phyloP scores from a whole-genome alignment of 1,140 invertebrate species.

The Apocrypta bakeri region DNA sequence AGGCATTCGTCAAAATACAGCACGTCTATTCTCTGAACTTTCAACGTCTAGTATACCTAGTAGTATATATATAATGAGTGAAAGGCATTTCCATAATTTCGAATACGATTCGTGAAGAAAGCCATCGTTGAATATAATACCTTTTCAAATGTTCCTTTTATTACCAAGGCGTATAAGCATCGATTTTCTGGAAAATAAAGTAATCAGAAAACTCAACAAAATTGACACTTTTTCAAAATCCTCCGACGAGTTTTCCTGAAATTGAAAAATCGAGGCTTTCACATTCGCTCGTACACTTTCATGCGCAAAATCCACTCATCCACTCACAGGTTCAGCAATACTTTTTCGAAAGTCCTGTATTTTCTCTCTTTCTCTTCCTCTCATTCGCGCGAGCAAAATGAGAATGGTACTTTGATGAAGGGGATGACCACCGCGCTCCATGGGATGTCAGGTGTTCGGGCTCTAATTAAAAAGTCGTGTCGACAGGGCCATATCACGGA shows the following conservation, averaged over 20 bases:
- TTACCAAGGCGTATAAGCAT: too few species aligned
- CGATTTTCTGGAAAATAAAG: too few species aligned
- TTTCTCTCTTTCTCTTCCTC: neutral
- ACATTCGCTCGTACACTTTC: too few species aligned
- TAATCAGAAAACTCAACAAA: too few species aligned
- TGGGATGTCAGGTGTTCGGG: constrained; percentile 71
- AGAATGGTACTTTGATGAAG: constrained; percentile 74
- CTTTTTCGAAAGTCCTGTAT: constrained; percentile 60
- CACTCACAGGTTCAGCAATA: constrained; percentile 59
- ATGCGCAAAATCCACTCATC: too few species aligned
- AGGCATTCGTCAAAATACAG: neutral
- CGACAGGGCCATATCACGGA: constrained; percentile 65
- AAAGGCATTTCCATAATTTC: neutral
- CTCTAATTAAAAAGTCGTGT: constrained; percentile 75
- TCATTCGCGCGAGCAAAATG: constrained; percentile 63
- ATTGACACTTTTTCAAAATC: too few species aligned
- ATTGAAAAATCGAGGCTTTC: too few species aligned
- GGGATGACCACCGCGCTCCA: constrained; percentile 60
- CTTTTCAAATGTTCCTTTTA: neutral
- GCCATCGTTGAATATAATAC: neutral
- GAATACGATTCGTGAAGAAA: neutral
- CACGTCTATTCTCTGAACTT: neutral
- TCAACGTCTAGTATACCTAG: neutral
- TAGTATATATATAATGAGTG: neutral
- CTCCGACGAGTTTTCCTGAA: too few species aligned